Conservation (phyloP, 1,140 invertebrate species). For the Drosophila novamexicana region DNA sequence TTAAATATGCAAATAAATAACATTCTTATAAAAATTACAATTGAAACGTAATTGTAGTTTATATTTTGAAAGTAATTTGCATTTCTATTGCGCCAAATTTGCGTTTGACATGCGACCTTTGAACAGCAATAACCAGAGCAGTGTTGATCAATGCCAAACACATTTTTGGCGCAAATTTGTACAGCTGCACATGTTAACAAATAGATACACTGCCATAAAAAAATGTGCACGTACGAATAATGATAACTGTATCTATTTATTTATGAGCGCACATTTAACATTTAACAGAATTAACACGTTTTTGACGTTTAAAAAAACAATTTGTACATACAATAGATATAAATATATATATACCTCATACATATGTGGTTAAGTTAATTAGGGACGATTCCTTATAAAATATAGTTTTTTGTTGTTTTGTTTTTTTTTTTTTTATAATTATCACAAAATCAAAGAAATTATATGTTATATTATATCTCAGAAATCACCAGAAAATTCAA, state of each 20-base stretch:
- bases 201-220: neutral
- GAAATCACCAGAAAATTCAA: neutral
- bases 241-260: neutral
- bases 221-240: neutral
- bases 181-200: neutral
- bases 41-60: too few species aligned
- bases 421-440: neutral
- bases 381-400: neutral
- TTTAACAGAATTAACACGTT: neutral
- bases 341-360: neutral
- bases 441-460: conserved; percentile 7
- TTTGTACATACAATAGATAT: neutral
- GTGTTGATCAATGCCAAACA: neutral
- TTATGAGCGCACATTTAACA: neutral
- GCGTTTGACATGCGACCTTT: neutral
- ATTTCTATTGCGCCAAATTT: neutral
- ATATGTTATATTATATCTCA: neutral
- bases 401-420: neutral
- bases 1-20: too few species aligned
- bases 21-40: too few species aligned
- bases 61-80: too few species aligned
- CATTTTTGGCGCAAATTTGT: conserved; percentile 19
- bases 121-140: neutral
- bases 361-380: neutral
- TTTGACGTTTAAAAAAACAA: neutral